Base-by-base conservation (phyloP, 2,113 vertebrate species). In the Bombycilla garrulus region DNA sequence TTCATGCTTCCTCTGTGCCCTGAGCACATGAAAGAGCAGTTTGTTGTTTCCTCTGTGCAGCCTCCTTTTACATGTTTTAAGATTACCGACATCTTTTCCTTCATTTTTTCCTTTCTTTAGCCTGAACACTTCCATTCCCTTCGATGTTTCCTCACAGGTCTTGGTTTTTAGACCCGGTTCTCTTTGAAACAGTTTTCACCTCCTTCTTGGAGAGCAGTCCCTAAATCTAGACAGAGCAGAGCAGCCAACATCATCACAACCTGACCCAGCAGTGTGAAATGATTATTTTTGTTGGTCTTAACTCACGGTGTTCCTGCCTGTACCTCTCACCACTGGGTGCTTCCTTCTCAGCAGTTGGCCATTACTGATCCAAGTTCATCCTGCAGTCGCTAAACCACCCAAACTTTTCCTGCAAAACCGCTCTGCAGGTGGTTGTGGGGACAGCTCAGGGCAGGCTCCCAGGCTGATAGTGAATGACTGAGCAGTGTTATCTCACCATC, bases 251-350 rank as follows among this genome's bases (percentile, higher is more conserved):
- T 8, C 80, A 84, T 38, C 47, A 78, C 64, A 83, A 6, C 17
- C 6, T 33, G 50, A 86, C 33, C 42, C 29, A 66, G 66, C 36
- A 73, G 54, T 40, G 22, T 8, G 25, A 88, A 80, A 65, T 7
- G 4, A 58, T 86, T 86, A 9, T 73, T 91, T 96, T 86, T 58
- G 62, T 38, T 86, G 10, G 1, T 42, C 25, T 70, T 81, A 50
- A 15, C 0, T 1, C 15, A 2, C 2, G 16, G 42, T 20, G 21
- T 15, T 88, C 38, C 42, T 38, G 42, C 54, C 56, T 1, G 4
- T 69, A 16, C 15, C 64, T 86, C 58, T 92, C 36, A 80, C 45
- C 15, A 17, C 2, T 23, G 54, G 22, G 20, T 40, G 25, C 54
- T 73, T 77, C 85, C 77, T 70, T 70, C 58, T 91, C 77, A 86